Conservation (phyloP, 2,797 vertebrate species). For the Monodelphis domestica region DNA sequence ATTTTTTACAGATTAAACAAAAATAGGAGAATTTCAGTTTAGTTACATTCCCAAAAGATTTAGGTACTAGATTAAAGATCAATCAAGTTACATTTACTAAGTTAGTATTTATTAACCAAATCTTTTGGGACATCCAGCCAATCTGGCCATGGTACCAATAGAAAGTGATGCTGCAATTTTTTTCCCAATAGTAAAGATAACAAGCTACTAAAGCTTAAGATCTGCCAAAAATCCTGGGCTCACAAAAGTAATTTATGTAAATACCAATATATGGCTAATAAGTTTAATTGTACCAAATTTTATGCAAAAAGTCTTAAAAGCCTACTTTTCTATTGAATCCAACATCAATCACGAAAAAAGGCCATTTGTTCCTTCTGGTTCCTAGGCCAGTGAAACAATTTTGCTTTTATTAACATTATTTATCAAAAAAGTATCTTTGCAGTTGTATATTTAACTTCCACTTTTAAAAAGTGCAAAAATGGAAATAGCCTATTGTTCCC, state of each 20-base stretch:
- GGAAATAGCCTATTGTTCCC: background rate
- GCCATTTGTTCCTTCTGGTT: background rate
- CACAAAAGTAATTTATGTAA: slow-evolving; percentile 12
- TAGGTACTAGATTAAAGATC: slow-evolving; percentile 42
- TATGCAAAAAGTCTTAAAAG: background rate
- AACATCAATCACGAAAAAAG: background rate
- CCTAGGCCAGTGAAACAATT: background rate
- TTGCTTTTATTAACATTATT: background rate
- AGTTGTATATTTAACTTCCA: background rate
- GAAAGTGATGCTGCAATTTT: slow-evolving; percentile 73
- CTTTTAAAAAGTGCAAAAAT: background rate
- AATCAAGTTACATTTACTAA: slow-evolving; percentile 5
- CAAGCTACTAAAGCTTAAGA: slow-evolving; percentile 17
- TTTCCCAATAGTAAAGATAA: slow-evolving; percentile 34
- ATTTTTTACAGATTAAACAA: background rate
- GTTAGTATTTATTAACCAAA: slow-evolving; percentile 60
- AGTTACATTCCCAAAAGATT: no score
- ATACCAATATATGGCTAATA: no score
- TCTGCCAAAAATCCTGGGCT: slow-evolving; percentile 39
- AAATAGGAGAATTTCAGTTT: slow-evolving; percentile 49
- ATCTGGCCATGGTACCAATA: slow-evolving; percentile 52
- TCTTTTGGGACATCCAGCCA: slow-evolving; percentile 60
- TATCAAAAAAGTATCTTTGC: background rate
- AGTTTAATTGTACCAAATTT: background rate
- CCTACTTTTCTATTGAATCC: background rate